Evolutionary conservation across 2,888 invertebrate species (phyloP), one percentile per base, ranked within the genome.

Genomic region (Morinoia aosen): DNA sequence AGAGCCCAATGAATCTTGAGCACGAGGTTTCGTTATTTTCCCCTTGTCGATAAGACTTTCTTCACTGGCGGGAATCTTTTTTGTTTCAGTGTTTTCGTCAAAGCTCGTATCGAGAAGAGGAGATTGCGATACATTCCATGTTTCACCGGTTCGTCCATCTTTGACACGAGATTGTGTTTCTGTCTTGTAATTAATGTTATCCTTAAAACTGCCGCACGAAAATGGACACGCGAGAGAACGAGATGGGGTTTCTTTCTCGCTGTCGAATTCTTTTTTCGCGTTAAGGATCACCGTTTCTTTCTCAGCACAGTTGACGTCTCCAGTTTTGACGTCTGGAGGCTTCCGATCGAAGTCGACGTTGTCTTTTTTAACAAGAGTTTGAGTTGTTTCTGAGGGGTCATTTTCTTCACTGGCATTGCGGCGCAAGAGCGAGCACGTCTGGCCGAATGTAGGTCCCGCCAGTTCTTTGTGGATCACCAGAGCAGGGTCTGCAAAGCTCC

Each of bases 401-500:
- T 25, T 33, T 11, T 33, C 33, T 93, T 57, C 93, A 25, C 5
- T 33, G 57, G 57, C 25, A 93, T 33, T 57, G 57, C 10, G 16
- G 33, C 76, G 76, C 48, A 93, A 57, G 33, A 93, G 3, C 7
- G 93, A 48, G 25, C 48, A 57, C 93, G 58, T 57, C 57, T 57
- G 93, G 56, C 93, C 93, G 40, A 95, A 39, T 14, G 61, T 2
- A 39, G 64, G 64, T 19, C 95, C 95, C 12, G 61, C 33, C 11
- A 95, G 95, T 48, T 95, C 95, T 19, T 64, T 61, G 64, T 95
- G 95, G 64, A 95, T 95, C 95, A 61, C 61, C 56, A 95, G 33
- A 61, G 95, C 95, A 14, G 95, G 95, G 48, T 95, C 95, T 64
- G 64, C 95, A 57, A 95, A 95, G 40, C 64, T 95, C 58, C 95